These are phyloP conservation scores for Clitarchus hookeri DNA, from an alignment of 2,888 invertebrate genomes.

Conservation along the genomic window DNA sequence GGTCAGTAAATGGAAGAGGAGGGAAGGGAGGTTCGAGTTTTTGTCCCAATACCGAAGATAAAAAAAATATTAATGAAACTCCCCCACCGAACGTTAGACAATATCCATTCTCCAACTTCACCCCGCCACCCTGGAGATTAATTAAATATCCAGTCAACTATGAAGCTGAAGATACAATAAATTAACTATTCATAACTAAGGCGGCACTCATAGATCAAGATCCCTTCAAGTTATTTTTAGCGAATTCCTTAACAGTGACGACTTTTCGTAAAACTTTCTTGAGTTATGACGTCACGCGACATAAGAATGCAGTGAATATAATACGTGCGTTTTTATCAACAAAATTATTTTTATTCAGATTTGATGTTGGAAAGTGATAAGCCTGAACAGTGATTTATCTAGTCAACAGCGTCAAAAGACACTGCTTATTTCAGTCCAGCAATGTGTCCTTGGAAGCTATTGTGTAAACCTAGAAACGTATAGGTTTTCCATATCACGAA, in stretches of 20 bases:
- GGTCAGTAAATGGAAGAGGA: not conserved
- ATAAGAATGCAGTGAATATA: not conserved
- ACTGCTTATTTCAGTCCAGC: no score
- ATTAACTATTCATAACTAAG: conserved; percentile 4
- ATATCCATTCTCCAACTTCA: not conserved
- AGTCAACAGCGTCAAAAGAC: no score
- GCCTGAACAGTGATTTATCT: no score
- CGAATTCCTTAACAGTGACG: not conserved
- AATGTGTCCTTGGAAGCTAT: no score
- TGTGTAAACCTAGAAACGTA: no score
- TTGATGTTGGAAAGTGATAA: no score
- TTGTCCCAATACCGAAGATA: not conserved
- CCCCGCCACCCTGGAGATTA: not conserved
- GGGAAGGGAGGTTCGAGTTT: not conserved
- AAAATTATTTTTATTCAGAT: no score
- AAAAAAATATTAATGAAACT: not conserved
- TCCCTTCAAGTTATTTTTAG: not conserved
- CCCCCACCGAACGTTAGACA: not conserved
- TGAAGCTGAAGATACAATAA: not conserved
- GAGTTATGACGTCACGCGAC: not conserved
- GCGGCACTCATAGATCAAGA: not conserved
- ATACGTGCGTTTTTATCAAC: no score
- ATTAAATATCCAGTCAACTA: not conserved
- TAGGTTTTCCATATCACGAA: no score
- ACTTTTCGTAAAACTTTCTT: not conserved